phyloP scores from a whole-genome alignment of 1,140 invertebrate genomes.

The Scaptomyza montana region DNA sequence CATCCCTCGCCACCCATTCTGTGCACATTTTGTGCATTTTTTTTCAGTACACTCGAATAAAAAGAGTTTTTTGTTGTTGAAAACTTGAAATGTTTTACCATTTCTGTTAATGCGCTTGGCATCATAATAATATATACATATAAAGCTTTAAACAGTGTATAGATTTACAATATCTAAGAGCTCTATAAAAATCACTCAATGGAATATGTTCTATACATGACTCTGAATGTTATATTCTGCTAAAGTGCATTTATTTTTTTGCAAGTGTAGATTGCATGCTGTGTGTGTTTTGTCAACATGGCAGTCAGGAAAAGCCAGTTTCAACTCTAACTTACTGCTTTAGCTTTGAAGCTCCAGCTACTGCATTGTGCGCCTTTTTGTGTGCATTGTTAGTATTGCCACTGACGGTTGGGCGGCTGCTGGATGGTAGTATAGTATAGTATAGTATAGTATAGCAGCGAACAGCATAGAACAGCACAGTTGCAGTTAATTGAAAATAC shows the following conservation, averaged over 20 bases:
- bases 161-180: no score
- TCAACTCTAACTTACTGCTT: constrained; percentile 8
- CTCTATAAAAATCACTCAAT: no score
- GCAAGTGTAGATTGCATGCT: constrained; percentile 24
- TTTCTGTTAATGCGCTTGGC: no score
- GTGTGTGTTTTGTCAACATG: constrained; percentile 69
- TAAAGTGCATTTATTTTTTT: no score
- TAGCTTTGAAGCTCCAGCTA: constrained; percentile 16
- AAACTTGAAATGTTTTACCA: no score
- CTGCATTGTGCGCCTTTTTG: constrained; percentile 70
- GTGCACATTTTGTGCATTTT: constrained; percentile 11
- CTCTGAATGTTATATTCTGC: no score
- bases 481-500: constrained; percentile 84
- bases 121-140: no score
- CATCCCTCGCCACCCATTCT: constrained; percentile 2
- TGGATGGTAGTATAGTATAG: no score
- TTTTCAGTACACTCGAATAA: constrained; percentile 18
- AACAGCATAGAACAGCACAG: constrained; percentile 41
- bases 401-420: constrained; percentile 3
- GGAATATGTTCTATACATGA: no score
- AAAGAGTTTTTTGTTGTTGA: background rate
- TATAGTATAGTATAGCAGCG: background rate
- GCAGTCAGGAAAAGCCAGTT: constrained; percentile 50
- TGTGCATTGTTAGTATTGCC: constrained; percentile 67
- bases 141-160: no score